Percentiles rank a stretch among this genome's conserved stretches.
Conservation (phyloP, 2,888 invertebrate genomes). For the Leptarthrus brevirostris region DNA sequence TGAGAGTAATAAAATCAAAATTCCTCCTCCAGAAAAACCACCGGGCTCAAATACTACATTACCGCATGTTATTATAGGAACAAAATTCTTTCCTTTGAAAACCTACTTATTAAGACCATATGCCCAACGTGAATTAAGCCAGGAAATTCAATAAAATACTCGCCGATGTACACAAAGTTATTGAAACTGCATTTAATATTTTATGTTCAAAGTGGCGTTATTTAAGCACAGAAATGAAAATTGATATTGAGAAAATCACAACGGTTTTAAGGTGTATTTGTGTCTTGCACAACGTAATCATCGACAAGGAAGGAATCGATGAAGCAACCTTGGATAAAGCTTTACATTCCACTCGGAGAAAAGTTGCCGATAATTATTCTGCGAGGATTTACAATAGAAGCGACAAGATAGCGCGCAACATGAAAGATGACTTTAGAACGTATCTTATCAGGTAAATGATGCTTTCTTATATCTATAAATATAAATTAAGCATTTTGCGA, state of each 20-base stretch:
- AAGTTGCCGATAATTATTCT: neutral
- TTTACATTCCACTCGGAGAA: neutral
- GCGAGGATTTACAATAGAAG: neutral
- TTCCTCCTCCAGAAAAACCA: neutral
- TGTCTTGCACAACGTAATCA: slow-evolving; percentile 16
- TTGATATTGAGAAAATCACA: neutral
- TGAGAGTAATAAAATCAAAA: neutral
- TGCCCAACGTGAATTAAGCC: neutral
- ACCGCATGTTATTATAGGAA: neutral
- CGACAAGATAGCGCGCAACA: neutral
- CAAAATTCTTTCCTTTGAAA: slow-evolving; percentile 11
- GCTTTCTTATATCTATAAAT: too few species aligned
- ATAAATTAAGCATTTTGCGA: too few species aligned
- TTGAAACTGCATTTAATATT: slow-evolving; percentile 2
- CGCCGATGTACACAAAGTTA: slow-evolving; percentile 3
- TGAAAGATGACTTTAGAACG: neutral
- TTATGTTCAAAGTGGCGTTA: neutral
- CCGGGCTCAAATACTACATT: neutral
- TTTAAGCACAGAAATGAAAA: neutral
- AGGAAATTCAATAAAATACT: neutral
- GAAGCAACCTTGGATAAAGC: neutral
- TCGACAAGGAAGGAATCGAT: neutral
- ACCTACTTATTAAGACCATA: neutral
- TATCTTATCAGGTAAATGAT: neutral
- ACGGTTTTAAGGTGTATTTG: neutral